Evolutionary conservation across 2,113 vertebrate species (phyloP), one percentile per base, ranked within the genome.

Genomic region (Rhinogobius similis): DNA sequence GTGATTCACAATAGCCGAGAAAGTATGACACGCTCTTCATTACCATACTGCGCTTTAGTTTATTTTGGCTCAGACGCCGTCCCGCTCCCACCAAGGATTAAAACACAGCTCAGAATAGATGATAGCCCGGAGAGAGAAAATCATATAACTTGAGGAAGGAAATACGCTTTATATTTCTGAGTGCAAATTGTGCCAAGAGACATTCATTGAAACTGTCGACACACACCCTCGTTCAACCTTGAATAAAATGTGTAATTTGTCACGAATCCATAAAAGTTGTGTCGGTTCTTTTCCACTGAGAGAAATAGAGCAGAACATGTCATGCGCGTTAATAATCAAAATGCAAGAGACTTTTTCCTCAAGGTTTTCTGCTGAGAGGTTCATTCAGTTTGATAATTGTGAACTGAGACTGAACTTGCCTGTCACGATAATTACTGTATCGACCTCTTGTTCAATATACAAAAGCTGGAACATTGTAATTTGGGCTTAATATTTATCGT

Each of bases 51-150:
- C 8, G 21, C 62, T 63, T 12, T 24, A n/a, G 62, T 43, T 63
- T 63, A 63, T 63, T 63, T 63, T 43, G 62, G 62, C 62, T 63
- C 58, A 7, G 10, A 43, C 62, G 41, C n/a, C 5, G n/a, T 41
- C 6, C 38, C 14, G 38, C 58, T 38, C 58, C 36, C n/a, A 24
- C 36, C 21, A 38, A 41, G 62, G 36, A 61, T 36, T 38, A 63
- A 43, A 24, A 38, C 23, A 38, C 38, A 24, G 36, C 61, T 63
- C 6, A 41, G 38, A 43, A 24, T 43, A 43, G 62, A 23, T 18
- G 62, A 36, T 36, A 61, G 20, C 29, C 18, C n/a, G 27, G 13
- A 56, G 4, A 58, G 55, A 48, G 18, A 38, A 36, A 38, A 62
- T 12, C 59, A 12, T 10, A 16, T 10, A 16, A 23, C n/a, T 63